A percentile compares a stretch with the other conserved stretches of the same genome.
Evolutionary conservation across 2,797 vertebrate species (phyloP).

Genomic region (Onychomys leucogaster): DNA sequence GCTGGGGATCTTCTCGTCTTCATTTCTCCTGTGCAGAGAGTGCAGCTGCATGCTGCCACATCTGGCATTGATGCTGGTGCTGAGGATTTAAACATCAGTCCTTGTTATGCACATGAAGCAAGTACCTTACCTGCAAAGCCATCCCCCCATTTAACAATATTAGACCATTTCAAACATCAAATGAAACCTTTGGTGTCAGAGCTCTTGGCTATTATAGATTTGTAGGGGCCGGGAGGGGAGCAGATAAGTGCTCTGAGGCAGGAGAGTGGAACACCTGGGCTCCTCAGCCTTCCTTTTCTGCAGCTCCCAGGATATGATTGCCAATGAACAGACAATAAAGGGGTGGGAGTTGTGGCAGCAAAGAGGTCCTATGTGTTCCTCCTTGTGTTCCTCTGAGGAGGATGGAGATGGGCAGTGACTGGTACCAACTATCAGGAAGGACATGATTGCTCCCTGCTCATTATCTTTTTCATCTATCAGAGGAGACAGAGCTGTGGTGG

Average conservation of each 20-base stretch:
- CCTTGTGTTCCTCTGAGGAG: not conserved
- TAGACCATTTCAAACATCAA: not conserved
- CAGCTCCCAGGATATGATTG: not conserved
- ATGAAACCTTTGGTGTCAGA: accelerated
- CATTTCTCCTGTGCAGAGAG: not conserved
- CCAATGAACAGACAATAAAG: accelerated
- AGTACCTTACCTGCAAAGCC: not conserved
- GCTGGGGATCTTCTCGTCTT: not conserved
- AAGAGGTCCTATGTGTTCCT: not conserved
- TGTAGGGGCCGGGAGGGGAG: accelerated
- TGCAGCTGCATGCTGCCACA: not conserved
- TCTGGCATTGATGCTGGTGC: not conserved
- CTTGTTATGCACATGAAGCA: not conserved
- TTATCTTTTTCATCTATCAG: not conserved
- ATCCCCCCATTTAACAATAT: not conserved
- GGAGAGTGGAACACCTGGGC: not conserved
- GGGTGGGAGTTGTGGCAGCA: not conserved
- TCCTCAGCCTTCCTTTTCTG: accelerated
- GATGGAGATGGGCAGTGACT: not conserved
- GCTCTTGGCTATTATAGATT: not conserved
- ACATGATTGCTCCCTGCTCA: not conserved
- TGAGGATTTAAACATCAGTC: not conserved
- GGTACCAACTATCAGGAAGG: not conserved
- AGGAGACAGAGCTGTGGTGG: not conserved
- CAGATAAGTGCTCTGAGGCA: not conserved